A percentile compares a stretch with the other conserved stretches of the same genome.
phyloP scores from a whole-genome alignment of 2,888 invertebrate genomes.

The Cerceris ruficornis region DNA sequence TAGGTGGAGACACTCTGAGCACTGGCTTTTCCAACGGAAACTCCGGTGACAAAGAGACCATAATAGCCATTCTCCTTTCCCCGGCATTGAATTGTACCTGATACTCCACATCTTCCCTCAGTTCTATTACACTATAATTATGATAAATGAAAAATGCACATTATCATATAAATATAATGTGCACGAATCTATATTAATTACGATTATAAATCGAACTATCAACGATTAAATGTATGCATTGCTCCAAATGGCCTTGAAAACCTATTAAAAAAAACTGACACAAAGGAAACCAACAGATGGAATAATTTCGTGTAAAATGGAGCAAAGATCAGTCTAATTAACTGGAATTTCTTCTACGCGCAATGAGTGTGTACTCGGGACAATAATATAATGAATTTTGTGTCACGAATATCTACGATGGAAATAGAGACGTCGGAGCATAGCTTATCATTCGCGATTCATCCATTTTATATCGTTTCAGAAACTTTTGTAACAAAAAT shows the following conservation, averaged over 20 bases:
- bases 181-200: neutral
- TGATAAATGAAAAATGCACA: neutral
- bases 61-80: slow-evolving; percentile 86
- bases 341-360: no score
- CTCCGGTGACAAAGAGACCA: slow-evolving; percentile 86
- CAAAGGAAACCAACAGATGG: no score
- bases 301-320: no score
- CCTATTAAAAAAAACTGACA: no score
- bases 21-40: slow-evolving; percentile 90
- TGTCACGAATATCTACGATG: no score
- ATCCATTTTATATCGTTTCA: neutral
- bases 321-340: no score
- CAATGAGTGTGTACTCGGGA: no score
- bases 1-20: slow-evolving; percentile 86
- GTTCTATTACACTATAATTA: slow-evolving; percentile 86
- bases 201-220: neutral
- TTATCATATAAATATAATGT: neutral
- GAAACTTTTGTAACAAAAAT: neutral
- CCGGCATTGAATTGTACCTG: slow-evolving; percentile 87
- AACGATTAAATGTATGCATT: neutral
- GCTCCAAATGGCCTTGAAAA: neutral
- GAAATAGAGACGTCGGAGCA: no score
- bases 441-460: no score
- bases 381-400: no score
- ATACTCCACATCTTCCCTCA: slow-evolving; percentile 88